Base-by-base conservation (phyloP, 2,113 vertebrate genomes). In the Dasyornis broadbenti region DNA sequence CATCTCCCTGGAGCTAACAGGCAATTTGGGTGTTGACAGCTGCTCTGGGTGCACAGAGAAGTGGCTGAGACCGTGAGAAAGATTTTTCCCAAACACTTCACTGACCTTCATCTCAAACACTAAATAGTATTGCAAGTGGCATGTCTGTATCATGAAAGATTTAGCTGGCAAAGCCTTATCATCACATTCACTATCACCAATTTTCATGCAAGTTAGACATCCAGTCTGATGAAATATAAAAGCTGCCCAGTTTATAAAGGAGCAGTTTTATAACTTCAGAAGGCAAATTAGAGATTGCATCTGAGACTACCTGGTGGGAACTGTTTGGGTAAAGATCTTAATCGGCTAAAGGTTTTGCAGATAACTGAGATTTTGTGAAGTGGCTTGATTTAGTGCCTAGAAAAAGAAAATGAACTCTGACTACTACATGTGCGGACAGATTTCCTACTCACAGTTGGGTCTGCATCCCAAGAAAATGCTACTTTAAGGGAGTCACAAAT, bases 1-100 rank as follows among this genome's bases (percentile, higher is more conserved):
- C 44, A 59, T 0, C 16, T 54, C 17, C 53, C 20, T 0, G 0
- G 20, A 22, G 70, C 14, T 56, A 19, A 42, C 4, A 7, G 9
- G 26, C 20, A n/a, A 28, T 45, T 42, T 49, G 59, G 10, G n/a
- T 49, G 15, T 21, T 31, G 24, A 3, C 24, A 10, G 4, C 53
- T 80, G 39, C 69, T 53, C 28, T 59, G 10, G 1, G 7, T n/a
- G 6, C 37, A 39, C 18, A 28, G 31, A 72, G 33, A 39, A n/a
- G 15, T 31, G 20, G 2, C 30, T 57, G 23, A 76, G 37, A 73
- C 6, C 6, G 11, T 13, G 8, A 61, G 24, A 66, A 60, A 82
- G 12, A 75, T 44, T 68, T 78, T 27, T 86, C 47, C 7, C 11
- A 45, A 86, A 9, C 28, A 44, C 27, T 87, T 56, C 3, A 1